Base-by-base conservation (phyloP, 2,113 vertebrate genomes). In the Vulpes ferrilata region DNA sequence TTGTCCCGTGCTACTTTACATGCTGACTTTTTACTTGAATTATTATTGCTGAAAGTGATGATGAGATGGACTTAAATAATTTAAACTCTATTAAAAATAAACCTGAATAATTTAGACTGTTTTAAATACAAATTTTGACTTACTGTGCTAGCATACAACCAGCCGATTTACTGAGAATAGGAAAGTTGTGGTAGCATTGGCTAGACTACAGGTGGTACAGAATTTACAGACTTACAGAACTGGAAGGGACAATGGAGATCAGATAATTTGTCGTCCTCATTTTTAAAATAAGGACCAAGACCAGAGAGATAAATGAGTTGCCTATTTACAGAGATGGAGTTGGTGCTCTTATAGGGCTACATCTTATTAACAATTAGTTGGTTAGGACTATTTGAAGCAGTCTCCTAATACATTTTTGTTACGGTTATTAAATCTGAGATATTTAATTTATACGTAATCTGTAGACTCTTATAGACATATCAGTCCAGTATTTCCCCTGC, bases 41-140 rank as follows among this genome's bases (percentile, higher is more conserved):
- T 91, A 76, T 76, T 74, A 65, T 84, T 67, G 8, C 73, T 80
- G 19, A 73, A 35, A 74, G 55, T 55, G 71, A 38, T 96, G 74
- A 73, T 93, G 32, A 74, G 27, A 62, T 89, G n/a, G 25, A 84
- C 51, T 65, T 91, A 62, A 95, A 80, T 94, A 88, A 91, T 95
- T 92, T 88, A 93, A 88, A 87, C 23, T 78, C 43, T 76, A 32
- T 80, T 86, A 78, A 78, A 88, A 82, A 91, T 96, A 97, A 84
- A n/a, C 51, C 22, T 88, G 69, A 95, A 95, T 96, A 87, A 96
- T 90, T 93, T 83, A 88, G n/a, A 78, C 10, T 73, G 64, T 67
- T 57, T 76, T 76, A 85, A 92, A 80, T 96, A 89, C 92, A 86
- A 80, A 65, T 82, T 55, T 71, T 67, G 7, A 79, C 57, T 76